A percentile compares a stretch with the other conserved stretches of the same genome.
Evolutionary conservation across 2,113 vertebrate genomes (phyloP).

Genomic region (Raja brachyura): DNA sequence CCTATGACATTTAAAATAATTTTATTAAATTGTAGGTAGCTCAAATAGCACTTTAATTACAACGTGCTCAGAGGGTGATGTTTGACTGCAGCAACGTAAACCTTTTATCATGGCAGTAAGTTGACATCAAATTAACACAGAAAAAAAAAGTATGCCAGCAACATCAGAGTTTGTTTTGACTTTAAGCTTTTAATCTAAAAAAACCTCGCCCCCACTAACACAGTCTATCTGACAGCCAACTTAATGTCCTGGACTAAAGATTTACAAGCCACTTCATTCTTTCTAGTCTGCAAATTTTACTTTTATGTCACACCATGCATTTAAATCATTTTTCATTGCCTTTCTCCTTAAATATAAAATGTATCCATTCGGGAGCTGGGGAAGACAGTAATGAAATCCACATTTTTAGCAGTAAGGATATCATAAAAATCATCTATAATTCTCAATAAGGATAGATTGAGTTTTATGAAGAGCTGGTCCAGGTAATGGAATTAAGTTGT

Average conservation of each 20-base stretch:
- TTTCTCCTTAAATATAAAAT: not conserved
- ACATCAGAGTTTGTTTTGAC: not conserved
- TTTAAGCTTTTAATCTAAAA: not conserved
- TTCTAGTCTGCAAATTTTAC: not conserved
- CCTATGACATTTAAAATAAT: not conserved
- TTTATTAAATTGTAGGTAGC: slow-evolving; percentile 6
- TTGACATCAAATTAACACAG: slow-evolving; percentile 15
- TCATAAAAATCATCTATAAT: not conserved
- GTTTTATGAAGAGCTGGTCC: not conserved
- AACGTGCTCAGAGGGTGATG: not conserved
- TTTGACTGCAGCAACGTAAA: not conserved
- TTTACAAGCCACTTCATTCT: slow-evolving; percentile 20
- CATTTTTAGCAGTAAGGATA: not conserved
- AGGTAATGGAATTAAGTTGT: not conserved
- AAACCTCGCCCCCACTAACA: not conserved
- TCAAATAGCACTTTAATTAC: slow-evolving; percentile 5
- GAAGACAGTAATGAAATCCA: not conserved
- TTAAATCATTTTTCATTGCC: not conserved
- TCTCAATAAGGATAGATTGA: not conserved
- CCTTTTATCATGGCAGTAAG: not conserved
- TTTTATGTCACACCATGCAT: not conserved
- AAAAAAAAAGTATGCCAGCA: not conserved
- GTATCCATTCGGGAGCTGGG: not conserved
- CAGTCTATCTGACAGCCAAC: not conserved
- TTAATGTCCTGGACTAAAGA: slow-evolving; percentile 8